Evolutionary conservation across 2,888 invertebrate genomes (phyloP).

Genomic region (Tolmerus cingulatus): DNA sequence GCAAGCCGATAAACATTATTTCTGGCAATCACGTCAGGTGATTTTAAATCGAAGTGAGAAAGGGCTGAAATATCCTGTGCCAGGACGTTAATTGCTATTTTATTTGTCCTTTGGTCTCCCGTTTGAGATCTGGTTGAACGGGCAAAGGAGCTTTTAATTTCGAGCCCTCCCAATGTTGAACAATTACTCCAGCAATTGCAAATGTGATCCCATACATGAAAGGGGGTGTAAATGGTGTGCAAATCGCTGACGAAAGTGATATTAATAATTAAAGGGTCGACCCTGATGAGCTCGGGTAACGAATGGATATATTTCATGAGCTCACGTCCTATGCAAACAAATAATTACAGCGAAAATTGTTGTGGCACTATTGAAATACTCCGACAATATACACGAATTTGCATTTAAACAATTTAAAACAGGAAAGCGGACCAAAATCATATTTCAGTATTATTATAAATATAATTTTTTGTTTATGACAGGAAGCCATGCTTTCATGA

Average conservation of each 20-base stretch:
- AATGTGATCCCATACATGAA: not conserved
- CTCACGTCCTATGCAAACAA: slow-evolving; percentile 10
- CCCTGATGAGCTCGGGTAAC: slow-evolving; percentile 12
- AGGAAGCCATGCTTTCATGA: not conserved
- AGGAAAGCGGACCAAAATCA: not conserved
- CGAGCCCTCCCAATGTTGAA: not conserved
- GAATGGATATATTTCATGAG: slow-evolving; percentile 1
- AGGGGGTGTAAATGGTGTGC: slow-evolving; percentile 9
- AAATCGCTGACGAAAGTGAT: slow-evolving; percentile 27
- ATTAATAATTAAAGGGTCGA: slow-evolving; percentile 26
- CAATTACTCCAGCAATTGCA: not conserved
- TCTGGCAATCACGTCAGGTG: not conserved
- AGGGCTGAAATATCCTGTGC: not conserved
- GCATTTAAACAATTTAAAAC: slow-evolving; percentile 10
- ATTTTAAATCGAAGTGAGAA: not conserved
- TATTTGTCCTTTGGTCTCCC: slow-evolving; percentile 19
- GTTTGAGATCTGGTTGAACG: not conserved
- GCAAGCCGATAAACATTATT: not conserved
- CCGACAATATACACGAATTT: not conserved
- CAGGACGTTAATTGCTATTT: not conserved
- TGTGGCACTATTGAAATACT: not conserved
- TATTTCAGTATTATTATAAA: not conserved
- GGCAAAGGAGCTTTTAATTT: slow-evolving; percentile 29
- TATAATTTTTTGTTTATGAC: not conserved
- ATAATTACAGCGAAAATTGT: not conserved